Conservation (phyloP, 2,888 invertebrate species). For the Andrena bucephala region DNA sequence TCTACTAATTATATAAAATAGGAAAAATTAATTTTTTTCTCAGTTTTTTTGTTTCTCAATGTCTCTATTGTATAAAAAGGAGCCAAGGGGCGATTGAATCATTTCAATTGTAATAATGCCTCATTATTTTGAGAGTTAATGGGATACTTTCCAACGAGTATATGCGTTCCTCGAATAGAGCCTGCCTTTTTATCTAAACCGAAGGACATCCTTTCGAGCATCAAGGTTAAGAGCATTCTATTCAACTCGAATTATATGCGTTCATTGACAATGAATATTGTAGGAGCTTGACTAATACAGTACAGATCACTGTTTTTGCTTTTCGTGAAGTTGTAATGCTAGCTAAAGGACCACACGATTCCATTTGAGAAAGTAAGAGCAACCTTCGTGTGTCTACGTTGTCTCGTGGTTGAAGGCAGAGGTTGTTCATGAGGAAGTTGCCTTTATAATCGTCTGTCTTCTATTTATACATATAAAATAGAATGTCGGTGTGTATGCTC, state of each 20-base stretch:
- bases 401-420: neutral
- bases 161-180: neutral
- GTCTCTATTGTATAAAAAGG: no score
- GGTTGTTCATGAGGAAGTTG: no score
- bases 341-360: neutral
- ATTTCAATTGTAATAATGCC: no score
- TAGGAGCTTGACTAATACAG: neutral
- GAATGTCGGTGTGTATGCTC: no score
- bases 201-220: constrained; percentile 9
- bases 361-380: neutral
- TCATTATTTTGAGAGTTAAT: neutral
- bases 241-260: constrained; percentile 4
- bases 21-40: no score
- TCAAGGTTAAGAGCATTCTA: neutral
- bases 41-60: no score
- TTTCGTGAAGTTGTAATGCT: neutral
- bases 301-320: neutral
- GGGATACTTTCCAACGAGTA: neutral
- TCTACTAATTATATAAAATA: no score
- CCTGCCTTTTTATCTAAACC: neutral
- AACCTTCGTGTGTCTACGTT: neutral
- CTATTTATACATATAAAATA: no score
- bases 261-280: neutral
- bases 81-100: no score
- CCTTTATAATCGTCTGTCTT: no score